Evolutionary conservation across 2,113 vertebrate genomes (phyloP), one percentile per base, ranked within the genome.

Genomic region (Pimephales promelas): DNA sequence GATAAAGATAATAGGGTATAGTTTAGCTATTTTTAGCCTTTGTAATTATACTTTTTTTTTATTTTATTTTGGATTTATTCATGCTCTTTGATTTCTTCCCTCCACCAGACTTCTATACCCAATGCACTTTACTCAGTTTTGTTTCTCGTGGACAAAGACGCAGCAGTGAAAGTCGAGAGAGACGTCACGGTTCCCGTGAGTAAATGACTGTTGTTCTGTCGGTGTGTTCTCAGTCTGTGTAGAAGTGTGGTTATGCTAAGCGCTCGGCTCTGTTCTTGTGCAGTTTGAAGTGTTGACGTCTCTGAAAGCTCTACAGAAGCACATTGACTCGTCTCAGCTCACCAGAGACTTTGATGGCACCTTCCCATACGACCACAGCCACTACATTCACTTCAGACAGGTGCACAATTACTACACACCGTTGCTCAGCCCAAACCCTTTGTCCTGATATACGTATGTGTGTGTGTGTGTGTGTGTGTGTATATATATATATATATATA

Each of bases 381-480:
- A 95, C 90, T 96, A 95, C 94, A 90, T 95, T 84, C 89, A 91
- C 90, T 95, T 96, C 90, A 94, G 94, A 89, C 92, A 90, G 92
- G 96, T 95, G n/a, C 31, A 8, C 8, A 72, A 54, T n/a, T 54
- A 54, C 52, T 22, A 22, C 52, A 54, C 18, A 20, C 8, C 3
- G 52, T 54, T 54, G 52, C 7, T 20, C 52, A 54, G 7, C 2
- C 16, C 2, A 20, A 20, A 18, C 0, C 5, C 49, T 54, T 54
- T 20, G 16, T 54, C 49, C 6, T 49, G 14, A 49, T 14, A 16
- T 49, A 16, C n/a, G n/a, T n/a, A n/a, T n/a, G n/a, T n/a, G n/a
- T n/a, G n/a, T n/a, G n/a, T n/a, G n/a, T n/a, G n/a, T 49, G 2
- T 34, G 3, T 34, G 31, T 34, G 31, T 34, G 31, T 34, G 31